A percentile compares a stretch with the other conserved stretches of the same genome.
Evolutionary conservation across 2,113 vertebrate species (phyloP).

Genomic region (Cryptoleucopteryx plumbea): DNA sequence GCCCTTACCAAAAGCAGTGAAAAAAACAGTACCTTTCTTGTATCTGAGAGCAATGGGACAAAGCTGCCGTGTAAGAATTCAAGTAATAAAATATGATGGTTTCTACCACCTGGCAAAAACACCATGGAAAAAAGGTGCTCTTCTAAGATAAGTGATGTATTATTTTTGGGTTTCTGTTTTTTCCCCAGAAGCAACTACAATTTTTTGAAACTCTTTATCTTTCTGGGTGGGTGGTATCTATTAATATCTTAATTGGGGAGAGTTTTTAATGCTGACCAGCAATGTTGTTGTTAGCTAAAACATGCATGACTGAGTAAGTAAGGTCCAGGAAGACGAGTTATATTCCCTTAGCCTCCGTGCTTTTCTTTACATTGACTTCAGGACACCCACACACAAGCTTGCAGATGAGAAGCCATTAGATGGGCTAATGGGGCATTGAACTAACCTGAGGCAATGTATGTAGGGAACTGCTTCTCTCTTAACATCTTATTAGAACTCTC

Average conservation of each 20-base stretch:
- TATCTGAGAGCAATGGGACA: background rate
- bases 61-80: background rate
- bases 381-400: background rate
- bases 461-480: slow-evolving; percentile 47
- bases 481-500: slow-evolving; percentile 61
- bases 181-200: background rate
- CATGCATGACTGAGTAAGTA: background rate
- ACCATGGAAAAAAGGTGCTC: background rate
- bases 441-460: slow-evolving; percentile 56
- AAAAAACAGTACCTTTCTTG: background rate
- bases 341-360: background rate
- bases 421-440: slow-evolving; percentile 69
- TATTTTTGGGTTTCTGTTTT: background rate
- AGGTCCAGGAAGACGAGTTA: background rate
- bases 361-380: slow-evolving; percentile 24
- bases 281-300: background rate
- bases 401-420: slow-evolving; percentile 66
- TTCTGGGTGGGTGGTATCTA: background rate
- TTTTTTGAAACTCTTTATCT: background rate
- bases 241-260: background rate
- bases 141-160: background rate
- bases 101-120: background rate
- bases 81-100: background rate
- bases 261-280: background rate
- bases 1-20: background rate